Evolutionary conservation across 2,797 vertebrate genomes (phyloP).

Genomic region (Paratrypauchen microcephalus): DNA sequence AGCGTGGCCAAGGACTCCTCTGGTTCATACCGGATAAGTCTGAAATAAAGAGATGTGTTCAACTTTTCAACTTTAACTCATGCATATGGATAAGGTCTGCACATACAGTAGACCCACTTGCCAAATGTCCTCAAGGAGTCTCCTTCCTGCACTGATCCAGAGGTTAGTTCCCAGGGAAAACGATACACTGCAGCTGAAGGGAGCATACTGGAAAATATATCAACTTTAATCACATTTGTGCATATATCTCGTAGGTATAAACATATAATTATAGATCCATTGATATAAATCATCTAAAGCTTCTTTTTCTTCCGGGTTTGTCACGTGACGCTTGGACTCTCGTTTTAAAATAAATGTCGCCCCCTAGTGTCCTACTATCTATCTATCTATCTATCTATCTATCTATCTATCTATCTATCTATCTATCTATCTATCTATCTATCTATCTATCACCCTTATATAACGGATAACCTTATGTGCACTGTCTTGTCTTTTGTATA

Average conservation of each 20-base stretch:
- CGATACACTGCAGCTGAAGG: constrained; percentile 79
- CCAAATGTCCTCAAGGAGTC: constrained; percentile 84
- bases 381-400: too few species aligned
- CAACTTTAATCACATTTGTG: not conserved
- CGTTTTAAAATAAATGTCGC: not conserved
- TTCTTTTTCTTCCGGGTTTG: not conserved
- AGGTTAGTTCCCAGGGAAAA: constrained; percentile 86
- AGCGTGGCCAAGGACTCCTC: constrained; percentile 80
- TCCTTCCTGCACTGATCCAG: constrained; percentile 76
- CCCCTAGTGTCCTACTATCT: not conserved
- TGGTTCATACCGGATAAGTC: constrained; percentile 81
- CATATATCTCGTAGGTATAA: too few species aligned
- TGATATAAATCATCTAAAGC: too few species aligned
- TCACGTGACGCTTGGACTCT: not conserved
- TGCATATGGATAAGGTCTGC: too few species aligned
- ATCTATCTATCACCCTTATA: too few species aligned
- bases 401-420: too few species aligned
- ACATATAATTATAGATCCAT: too few species aligned
- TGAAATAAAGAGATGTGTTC: constrained; percentile 50
- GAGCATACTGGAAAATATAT: constrained; percentile 69
- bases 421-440: too few species aligned
- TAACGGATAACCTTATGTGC: too few species aligned
- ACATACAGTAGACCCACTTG: constrained; percentile 73
- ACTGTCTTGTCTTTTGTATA: too few species aligned
- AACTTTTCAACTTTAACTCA: not conserved